Base-by-base conservation (phyloP, 2,797 vertebrate species). In the Tenualosa thibaudeaui region DNA sequence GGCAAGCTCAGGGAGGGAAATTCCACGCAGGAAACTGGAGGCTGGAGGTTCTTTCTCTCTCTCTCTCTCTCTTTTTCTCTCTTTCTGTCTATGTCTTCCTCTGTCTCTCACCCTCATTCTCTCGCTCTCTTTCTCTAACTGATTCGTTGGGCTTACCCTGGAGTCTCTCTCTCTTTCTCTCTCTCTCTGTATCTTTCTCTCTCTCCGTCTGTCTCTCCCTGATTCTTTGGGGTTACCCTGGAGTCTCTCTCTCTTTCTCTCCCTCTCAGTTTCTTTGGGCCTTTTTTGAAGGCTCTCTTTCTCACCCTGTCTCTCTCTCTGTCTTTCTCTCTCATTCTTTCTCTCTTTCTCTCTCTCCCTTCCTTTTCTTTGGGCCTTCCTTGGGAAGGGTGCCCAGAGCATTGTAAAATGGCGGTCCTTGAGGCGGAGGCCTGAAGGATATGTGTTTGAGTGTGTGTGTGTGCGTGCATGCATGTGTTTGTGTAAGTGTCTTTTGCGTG, bases 351-450 rank as follows among this genome's bases (percentile, higher is more conserved):
- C 10, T 53, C 51, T 53, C 51, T 53, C 51, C 46, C 50, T 12
- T 22, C 22, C 22, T 10, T n/a, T 62, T 60, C 24, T 43, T 7
- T 3, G 83, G 50, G 31, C 50, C 31, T 22, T 22, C 13, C 26
- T 17, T 13, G 81, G 81, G 24, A n/a, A 58, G 84, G 24, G 13
- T n/a, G 81, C 24, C 46, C 53, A 58, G 81, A 19, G 81, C 12
- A 37, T 22, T 71, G 88, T 87, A 89, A 87, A 89, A 88, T 91
- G 81, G 22, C 89, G 84, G 89, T 71, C 65, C 86, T 88, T 12
- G 19, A 60, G 54, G 22, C 46, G 62, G 13, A 17, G 22, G 31
- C 37, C 49, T 68, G 49, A 37, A 17, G 65, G 65, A 26, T 62
- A 8, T 24, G 50, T 22, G 9, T 49, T 9, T 17, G 9, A 81